Base-by-base conservation (phyloP, 2,113 vertebrate genomes). In the Tetrao urogallus region DNA sequence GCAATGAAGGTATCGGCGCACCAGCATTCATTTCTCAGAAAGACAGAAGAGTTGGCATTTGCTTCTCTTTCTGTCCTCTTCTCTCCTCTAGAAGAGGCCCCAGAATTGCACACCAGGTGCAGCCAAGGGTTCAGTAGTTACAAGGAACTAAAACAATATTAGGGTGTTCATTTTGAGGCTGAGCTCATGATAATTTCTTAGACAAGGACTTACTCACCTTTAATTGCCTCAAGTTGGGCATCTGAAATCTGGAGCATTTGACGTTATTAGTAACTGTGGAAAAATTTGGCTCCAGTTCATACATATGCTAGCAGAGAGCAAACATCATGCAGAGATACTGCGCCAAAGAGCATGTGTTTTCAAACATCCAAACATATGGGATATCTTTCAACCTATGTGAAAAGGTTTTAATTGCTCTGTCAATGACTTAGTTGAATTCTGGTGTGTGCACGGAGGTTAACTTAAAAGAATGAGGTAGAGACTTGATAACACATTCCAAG, bases 301-400 rank as follows among this genome's bases (percentile, higher is more conserved):
- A 85, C 52, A 70, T 89, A 42, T 58, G 36, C 14, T 85, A 92
- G 24, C 36, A 73, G 66, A 78, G 8, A 82, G 27, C 57, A 65
- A 64, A 67, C 3, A 45, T 71, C 63, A 84, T 54, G 73, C 72
- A 88, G 76, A 89, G 70, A 40, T 86, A 67, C 42, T 75, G 66
- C 50, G 91, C 45, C 36, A 90, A 73, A 86, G 21, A 87, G 30
- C 70, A 86, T 43, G 63, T 50, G n/a, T 90, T 89, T 95, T 75
- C 43, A 86, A 36, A 47, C 50, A 67, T 57, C 64, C n/a, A 81
- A 6, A 27, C 60, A 64, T 43, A 83, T 72, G 30, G 13, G n/a
- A n/a, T 82, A 57, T 50, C 17, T 89, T 75, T 61, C n/a, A 86
- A 27, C 24, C 32, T 76, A 32, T 65, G 54, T 45, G 60, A 64